phyloP scores from a whole-genome alignment of 2,888 invertebrate species.

The Heterodera filipjevi region DNA sequence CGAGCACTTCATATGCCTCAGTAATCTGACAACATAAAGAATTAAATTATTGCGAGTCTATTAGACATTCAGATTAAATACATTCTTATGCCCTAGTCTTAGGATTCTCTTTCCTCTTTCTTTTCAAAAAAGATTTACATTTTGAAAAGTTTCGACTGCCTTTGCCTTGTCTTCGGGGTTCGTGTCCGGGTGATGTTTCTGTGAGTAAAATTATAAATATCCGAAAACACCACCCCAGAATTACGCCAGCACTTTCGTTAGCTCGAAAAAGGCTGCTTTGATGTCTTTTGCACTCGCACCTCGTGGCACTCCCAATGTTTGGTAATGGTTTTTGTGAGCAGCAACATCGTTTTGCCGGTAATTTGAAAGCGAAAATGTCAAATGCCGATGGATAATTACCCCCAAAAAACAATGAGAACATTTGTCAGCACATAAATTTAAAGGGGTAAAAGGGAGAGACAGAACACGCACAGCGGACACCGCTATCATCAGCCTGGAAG shows the following conservation, averaged over 20 bases:
- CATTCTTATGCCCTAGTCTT: too few species aligned
- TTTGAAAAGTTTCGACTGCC: constrained; percentile 56
- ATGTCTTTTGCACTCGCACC: constrained; percentile 54
- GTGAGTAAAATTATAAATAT: neutral
- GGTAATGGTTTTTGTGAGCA: constrained; percentile 42
- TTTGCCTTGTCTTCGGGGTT: constrained; percentile 52
- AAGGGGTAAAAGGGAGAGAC: neutral
- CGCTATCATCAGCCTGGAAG: neutral
- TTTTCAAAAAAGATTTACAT: constrained; percentile 40
- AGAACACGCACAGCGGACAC: neutral
- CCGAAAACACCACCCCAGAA: neutral
- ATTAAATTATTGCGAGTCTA: neutral
- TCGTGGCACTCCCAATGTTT: constrained; percentile 50
- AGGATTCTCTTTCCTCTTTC: too few species aligned
- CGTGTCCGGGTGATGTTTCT: constrained; percentile 60
- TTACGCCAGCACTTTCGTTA: constrained; percentile 48
- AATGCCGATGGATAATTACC: neutral
- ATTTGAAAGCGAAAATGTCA: neutral
- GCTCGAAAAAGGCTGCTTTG: constrained; percentile 59
- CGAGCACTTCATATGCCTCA: constrained; percentile 57
- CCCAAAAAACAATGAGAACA: neutral
- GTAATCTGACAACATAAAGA: constrained; percentile 44
- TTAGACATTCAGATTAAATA: too few species aligned
- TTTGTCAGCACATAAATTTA: neutral
- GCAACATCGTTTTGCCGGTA: neutral